Percentiles rank a stretch among this genome's conserved stretches.
Conservation (phyloP, 2,113 vertebrate species). For the Microtus richardsoni region DNA sequence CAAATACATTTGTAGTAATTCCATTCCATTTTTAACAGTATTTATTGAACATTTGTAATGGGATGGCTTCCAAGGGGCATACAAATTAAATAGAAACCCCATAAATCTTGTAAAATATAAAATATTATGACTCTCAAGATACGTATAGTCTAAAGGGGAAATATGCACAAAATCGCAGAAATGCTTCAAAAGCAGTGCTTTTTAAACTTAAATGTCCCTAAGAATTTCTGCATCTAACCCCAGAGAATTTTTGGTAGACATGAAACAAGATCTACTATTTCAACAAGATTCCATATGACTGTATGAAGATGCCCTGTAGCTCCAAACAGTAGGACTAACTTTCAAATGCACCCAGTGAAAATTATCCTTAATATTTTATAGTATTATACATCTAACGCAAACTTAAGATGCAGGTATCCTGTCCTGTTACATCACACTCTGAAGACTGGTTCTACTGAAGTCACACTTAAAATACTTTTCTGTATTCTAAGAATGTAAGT, state of each 20-base stretch:
- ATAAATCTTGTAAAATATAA: slow-evolving; percentile 79
- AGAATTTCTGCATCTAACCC: slow-evolving; percentile 55
- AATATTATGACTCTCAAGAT: slow-evolving; percentile 75
- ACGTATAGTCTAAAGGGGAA: slow-evolving; percentile 73
- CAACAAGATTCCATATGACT: slow-evolving; percentile 35
- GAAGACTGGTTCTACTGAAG: not conserved
- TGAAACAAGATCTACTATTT: not conserved
- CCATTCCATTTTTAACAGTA: slow-evolving; percentile 76
- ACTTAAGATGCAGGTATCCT: not conserved
- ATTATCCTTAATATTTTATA: slow-evolving; percentile 2
- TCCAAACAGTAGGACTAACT: not conserved
- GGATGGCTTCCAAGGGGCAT: slow-evolving; percentile 65
- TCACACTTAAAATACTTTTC: slow-evolving; percentile 11
- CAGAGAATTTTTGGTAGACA: slow-evolving; percentile 33
- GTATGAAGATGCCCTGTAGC: not conserved
- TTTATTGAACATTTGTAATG: slow-evolving; percentile 76
- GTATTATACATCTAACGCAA: not conserved
- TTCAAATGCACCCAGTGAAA: not conserved
- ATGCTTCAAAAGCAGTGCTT: slow-evolving; percentile 48
- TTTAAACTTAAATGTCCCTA: slow-evolving; percentile 59
- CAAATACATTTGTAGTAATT: slow-evolving; percentile 75
- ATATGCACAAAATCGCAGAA: slow-evolving; percentile 70
- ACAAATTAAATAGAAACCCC: slow-evolving; percentile 75
- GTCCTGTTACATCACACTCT: not conserved
- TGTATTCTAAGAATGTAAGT: slow-evolving; percentile 17